These are phyloP conservation scores for rabbit (Oryctolagus cuniculus) DNA, from an alignment of 2,113 vertebrate species.

Conservation along the genomic window DNA sequence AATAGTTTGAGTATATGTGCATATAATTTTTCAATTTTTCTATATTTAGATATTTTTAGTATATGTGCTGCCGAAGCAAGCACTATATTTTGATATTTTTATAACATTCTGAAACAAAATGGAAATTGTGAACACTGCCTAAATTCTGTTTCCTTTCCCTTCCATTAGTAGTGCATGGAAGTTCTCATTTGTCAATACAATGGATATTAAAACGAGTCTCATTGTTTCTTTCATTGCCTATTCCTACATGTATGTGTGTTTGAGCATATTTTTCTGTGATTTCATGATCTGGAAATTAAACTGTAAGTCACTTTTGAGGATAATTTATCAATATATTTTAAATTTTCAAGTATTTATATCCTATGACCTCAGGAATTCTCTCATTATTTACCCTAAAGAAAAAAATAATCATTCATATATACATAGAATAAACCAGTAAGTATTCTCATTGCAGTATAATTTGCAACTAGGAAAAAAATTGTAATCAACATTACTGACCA, in stretches of 20 bases:
- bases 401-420: not conserved
- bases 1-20: not conserved
- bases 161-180: not conserved
- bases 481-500: not conserved
- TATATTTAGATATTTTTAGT: too few species aligned
- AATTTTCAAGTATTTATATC: not conserved
- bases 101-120: not conserved
- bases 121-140: not conserved
- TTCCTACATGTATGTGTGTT: not conserved
- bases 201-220: not conserved
- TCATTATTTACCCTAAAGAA: not conserved
- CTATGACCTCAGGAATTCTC: not conserved
- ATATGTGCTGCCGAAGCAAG: too few species aligned
- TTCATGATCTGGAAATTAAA: not conserved
- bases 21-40: not conserved
- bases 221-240: not conserved
- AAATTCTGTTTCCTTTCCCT: not conserved
- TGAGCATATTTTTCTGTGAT: not conserved
- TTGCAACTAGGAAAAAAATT: not conserved
- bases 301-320: not conserved
- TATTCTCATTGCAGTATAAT: not conserved
- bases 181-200: not conserved
- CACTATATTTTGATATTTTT: not conserved
- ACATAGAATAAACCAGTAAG: not conserved
- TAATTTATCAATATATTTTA: not conserved